Conservation (phyloP, 2,888 invertebrate genomes). For the Adineta ricciae region DNA sequence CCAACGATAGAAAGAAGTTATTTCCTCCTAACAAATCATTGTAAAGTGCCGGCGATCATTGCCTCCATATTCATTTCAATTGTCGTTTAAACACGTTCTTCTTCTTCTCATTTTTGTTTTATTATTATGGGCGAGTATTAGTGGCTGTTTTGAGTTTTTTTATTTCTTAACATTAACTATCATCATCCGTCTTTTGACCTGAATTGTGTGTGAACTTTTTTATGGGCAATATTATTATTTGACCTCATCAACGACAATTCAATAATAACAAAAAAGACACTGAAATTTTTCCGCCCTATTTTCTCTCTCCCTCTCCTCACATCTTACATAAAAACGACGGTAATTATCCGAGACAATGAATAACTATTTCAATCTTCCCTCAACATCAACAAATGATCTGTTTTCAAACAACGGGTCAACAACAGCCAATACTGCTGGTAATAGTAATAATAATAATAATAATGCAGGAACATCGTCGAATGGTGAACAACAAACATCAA, state of each 20-base stretch:
- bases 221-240: neutral
- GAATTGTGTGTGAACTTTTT: constrained; percentile 14
- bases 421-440: neutral
- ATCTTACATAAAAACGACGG: neutral
- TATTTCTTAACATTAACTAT: constrained; percentile 8
- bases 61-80: constrained; percentile 19
- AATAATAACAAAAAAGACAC: neutral
- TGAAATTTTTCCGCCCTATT: neutral
- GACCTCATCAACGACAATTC: neutral
- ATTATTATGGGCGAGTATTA: constrained; percentile 9
- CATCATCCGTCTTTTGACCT: constrained; percentile 12
- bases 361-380: neutral
- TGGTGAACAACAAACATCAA: neutral
- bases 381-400: constrained; percentile 7
- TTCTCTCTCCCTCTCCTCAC: neutral
- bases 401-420: neutral
- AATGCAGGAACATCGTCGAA: neutral
- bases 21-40: constrained; percentile 22
- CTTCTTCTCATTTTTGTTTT: neutral
- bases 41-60: constrained; percentile 21
- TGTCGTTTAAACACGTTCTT: constrained; percentile 21
- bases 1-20: constrained; percentile 12
- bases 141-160: constrained; percentile 16
- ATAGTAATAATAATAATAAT: neutral
- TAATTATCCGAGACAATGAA: constrained; percentile 15